Base-by-base conservation (phyloP, 2,113 vertebrate species). In the Piprites chloris region DNA sequence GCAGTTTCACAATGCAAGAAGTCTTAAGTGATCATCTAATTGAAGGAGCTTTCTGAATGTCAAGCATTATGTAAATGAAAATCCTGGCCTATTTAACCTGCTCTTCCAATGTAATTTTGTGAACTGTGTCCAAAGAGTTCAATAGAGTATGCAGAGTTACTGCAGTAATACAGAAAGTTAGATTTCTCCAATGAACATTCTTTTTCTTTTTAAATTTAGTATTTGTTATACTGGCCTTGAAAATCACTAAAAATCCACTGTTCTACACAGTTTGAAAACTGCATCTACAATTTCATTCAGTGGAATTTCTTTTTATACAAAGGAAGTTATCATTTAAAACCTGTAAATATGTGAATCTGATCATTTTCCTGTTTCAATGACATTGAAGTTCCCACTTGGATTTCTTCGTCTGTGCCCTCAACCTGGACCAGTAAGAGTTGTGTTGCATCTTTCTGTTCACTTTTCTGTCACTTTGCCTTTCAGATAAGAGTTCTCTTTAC, bases 61-160 rank as follows among this genome's bases (percentile, higher is more conserved):
- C 65, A 96, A 85, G 74, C 50, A 88, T 90, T 90, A 95, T 86
- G 82, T 53, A 90, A 97, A 87, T 93, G 42, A 87, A 96, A 59
- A 30, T 82, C 78, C 46, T 76, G 82, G 37, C 26, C 58, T 91
- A 63, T 91, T 95, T 90, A 91, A 96, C 89, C 67, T 88, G 55
- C 17, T 91, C 35, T 67, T 55, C 41, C 66, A 94, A 92, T 56
- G 52, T n/a, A 50, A 67, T 96, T 94, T 87, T 91, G 68, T 94
- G 78, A 91, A 87, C 71, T 72, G 23, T 77, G 65, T 87, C 90
- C 90, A 90, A 87, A 94, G 41, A 85, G 22, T 55, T 73, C 62
- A 46, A 47, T 33, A 35, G 87, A 72, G 58, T 67, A 12, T 47
- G 11, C 22, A 84, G 75, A 93, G 35, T 82, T 85, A 62, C 26